phyloP scores from a whole-genome alignment of 2,797 vertebrate genomes.

The Microctenopoma steveboyesi region DNA sequence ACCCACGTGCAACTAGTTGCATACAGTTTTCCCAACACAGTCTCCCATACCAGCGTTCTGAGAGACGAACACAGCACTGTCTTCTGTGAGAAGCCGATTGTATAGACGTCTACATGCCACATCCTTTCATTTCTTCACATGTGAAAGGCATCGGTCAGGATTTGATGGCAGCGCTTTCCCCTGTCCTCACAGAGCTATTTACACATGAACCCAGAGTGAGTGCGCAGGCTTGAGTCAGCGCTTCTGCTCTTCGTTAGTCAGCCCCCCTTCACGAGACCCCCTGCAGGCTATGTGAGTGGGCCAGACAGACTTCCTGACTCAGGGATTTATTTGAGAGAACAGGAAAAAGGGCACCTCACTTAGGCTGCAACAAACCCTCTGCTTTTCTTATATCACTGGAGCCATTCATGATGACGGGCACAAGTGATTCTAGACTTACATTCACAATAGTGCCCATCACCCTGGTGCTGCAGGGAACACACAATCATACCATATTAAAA shows the following conservation, averaged over 20 bases:
- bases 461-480: conserved; percentile 21
- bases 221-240: conserved; percentile 79
- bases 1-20: conserved; percentile 51
- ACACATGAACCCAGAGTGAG: conserved; percentile 63
- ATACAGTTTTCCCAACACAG: conserved; percentile 51
- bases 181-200: conserved; percentile 61
- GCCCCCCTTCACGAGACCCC: conserved; percentile 43
- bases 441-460: conserved; percentile 49
- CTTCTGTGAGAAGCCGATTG: conserved; percentile 56
- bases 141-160: conserved; percentile 69
- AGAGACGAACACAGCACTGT: conserved; percentile 63
- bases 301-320: conserved; percentile 83
- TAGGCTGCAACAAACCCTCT: conserved; percentile 41
- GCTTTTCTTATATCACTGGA: conserved; percentile 45
- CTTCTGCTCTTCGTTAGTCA: conserved; percentile 75
- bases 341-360: conserved; percentile 36
- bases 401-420: conserved; percentile 53
- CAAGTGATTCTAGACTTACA: conserved; percentile 41
- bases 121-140: conserved; percentile 62
- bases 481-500: conserved; percentile 41
- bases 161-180: conserved; percentile 50
- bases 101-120: conserved; percentile 55
- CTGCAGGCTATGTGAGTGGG: conserved; percentile 69
- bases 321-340: conserved; percentile 73
- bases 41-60: conserved; percentile 15